Evolutionary conservation across 30 jellyfish, hydroid and myxozoan species (phyloP).

Genomic region (Clytia hemisphaerica): DNA sequence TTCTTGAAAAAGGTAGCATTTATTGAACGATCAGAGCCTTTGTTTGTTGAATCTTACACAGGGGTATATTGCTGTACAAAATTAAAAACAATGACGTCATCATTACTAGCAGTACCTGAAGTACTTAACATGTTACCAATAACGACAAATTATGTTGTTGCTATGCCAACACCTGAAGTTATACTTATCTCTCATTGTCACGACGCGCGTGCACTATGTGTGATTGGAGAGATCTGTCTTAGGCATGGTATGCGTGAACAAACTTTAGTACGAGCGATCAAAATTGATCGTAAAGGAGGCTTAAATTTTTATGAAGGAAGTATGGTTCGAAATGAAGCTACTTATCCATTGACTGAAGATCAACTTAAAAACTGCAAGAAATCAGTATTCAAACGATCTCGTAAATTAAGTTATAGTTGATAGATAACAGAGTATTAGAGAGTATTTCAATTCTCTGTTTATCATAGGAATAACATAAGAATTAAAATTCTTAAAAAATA

Average conservation of each 20-base stretch:
- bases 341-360: constrained; percentile 22
- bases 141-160: constrained; percentile 14
- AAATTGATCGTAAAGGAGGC: constrained; percentile 12
- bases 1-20: constrained; percentile 22
- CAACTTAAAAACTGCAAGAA: constrained; percentile 23
- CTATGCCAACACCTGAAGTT: constrained; percentile 22
- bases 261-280: neutral
- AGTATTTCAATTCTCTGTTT: too few relatives aligned
- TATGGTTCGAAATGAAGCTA: constrained; percentile 33
- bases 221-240: constrained; percentile 23
- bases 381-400: constrained; percentile 11
- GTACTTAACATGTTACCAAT: constrained; percentile 28
- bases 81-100: constrained; percentile 28
- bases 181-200: constrained; percentile 31
- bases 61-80: constrained; percentile 29
- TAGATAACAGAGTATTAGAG: too few relatives aligned
- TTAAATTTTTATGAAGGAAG: constrained; percentile 28
- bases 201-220: constrained; percentile 33
- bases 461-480: too few relatives aligned
- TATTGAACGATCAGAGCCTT: constrained; percentile 19
- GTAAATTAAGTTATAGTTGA: too few relatives aligned
- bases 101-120: constrained; percentile 37
- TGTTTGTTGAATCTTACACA: constrained; percentile 38
- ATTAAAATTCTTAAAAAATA: too few relatives aligned
- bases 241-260: constrained; percentile 2